Percentiles rank a stretch among this genome's conserved stretches.
Conservation (phyloP, 2,888 invertebrate species). For the Machimus rusticus region DNA sequence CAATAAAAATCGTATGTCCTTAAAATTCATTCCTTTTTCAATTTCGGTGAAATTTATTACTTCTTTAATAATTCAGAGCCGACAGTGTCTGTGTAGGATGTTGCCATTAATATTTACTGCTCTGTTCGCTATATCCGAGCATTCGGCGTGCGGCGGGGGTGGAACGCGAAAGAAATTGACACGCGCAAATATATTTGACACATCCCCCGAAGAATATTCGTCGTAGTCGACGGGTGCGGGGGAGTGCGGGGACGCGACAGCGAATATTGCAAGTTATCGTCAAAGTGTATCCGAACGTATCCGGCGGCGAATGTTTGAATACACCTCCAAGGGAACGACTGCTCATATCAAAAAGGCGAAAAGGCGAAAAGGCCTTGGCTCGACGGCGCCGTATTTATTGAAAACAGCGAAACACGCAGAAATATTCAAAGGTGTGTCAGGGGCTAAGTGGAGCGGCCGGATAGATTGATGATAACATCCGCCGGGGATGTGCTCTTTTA, state of each 20-base stretch:
- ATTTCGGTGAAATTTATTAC: constrained; percentile 8
- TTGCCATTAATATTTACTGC: constrained; percentile 32
- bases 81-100: not conserved
- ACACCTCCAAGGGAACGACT: not conserved
- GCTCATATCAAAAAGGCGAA: constrained; percentile 8
- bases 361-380: constrained; percentile 13
- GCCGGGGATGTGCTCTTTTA: constrained; percentile 7
- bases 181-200: constrained; percentile 28
- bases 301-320: not conserved
- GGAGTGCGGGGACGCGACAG: not conserved
- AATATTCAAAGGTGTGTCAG: not conserved
- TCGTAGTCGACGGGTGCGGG: not conserved
- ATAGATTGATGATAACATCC: constrained; percentile 6
- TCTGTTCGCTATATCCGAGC: not conserved
- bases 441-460: not conserved
- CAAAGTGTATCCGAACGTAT: not conserved
- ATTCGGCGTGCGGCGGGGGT: not conserved
- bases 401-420: not conserved
- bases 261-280: constrained; percentile 5
- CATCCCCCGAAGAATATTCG: constrained; percentile 15
- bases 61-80: constrained; percentile 7
- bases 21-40: not conserved
- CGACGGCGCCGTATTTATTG: not conserved
- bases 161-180: not conserved
- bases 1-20: not conserved